Conservation (phyloP, 2,797 vertebrate genomes). For the Pangasius macronema region DNA sequence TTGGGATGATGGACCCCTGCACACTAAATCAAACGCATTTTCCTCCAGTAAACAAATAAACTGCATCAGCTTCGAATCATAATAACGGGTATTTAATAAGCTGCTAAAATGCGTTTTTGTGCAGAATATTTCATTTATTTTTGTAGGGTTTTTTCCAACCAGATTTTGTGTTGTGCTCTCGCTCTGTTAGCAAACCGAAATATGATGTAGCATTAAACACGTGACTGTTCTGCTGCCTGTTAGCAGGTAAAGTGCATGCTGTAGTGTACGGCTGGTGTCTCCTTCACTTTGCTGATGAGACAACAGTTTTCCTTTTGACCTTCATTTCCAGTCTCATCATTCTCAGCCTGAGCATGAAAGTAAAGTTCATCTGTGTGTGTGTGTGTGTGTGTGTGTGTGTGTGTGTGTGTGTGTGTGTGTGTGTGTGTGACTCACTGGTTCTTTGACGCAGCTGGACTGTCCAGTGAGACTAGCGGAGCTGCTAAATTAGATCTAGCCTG, state of each 20-base stretch:
- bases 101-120: neutral
- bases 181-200: neutral
- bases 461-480: constrained; percentile 54
- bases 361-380: constrained; percentile 10
- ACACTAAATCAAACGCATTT: neutral
- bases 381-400: neutral
- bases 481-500: constrained; percentile 56
- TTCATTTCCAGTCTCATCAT: constrained; percentile 33
- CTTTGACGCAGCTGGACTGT: constrained; percentile 58
- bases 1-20: neutral
- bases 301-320: constrained; percentile 22
- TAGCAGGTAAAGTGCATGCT: neutral
- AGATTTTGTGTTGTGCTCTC: neutral
- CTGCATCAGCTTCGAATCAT: neutral
- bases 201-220: neutral
- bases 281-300: neutral
- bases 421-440: constrained; percentile 43
- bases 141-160: neutral
- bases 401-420: neutral
- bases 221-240: neutral
- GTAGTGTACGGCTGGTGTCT: neutral
- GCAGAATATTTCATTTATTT: neutral
- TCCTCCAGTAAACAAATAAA: neutral
- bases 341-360: constrained; percentile 9
- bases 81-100: neutral